phyloP scores from a whole-genome alignment of 2,113 vertebrate species.

The Calidris pugnax region DNA sequence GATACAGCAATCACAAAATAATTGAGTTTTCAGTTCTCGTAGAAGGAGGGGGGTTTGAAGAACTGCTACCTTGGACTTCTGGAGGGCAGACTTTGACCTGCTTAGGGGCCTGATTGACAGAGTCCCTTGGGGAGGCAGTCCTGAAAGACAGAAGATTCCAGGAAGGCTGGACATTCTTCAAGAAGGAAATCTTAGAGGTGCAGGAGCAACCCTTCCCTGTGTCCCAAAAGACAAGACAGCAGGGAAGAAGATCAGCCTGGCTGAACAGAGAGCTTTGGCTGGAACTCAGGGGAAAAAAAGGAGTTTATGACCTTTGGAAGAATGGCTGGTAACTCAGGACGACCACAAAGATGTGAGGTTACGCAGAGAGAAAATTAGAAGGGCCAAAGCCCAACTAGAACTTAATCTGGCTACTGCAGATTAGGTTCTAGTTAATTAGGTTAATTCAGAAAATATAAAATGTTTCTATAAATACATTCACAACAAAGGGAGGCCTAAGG shows the following conservation, averaged over 20 bases:
- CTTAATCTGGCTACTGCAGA: not conserved
- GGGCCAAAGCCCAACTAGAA: not conserved
- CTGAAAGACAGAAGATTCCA: not conserved
- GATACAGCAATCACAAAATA: not conserved
- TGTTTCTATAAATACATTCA: not conserved
- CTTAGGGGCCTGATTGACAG: not conserved
- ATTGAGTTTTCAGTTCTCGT: not conserved
- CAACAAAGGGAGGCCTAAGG: not conserved
- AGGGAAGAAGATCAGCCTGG: not conserved
- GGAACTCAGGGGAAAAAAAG: not conserved
- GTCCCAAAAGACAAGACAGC: fast-evolving
- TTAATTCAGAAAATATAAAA: not conserved
- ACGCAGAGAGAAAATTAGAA: not conserved
- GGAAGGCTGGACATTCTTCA: not conserved
- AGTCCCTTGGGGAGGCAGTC: not conserved
- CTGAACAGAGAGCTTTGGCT: not conserved
- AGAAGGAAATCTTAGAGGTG: not conserved
- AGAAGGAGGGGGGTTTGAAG: not conserved
- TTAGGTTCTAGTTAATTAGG: no score
- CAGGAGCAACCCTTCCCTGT: not conserved
- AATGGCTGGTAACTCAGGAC: not conserved
- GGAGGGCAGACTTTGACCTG: not conserved
- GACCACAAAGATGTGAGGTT: not conserved
- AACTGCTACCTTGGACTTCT: not conserved
- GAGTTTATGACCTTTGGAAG: not conserved